Percentiles rank a stretch among this genome's conserved stretches.
These are phyloP conservation scores for Cydia amplana DNA, from an alignment of 1,140 invertebrate genomes.

Conservation along the genomic window DNA sequence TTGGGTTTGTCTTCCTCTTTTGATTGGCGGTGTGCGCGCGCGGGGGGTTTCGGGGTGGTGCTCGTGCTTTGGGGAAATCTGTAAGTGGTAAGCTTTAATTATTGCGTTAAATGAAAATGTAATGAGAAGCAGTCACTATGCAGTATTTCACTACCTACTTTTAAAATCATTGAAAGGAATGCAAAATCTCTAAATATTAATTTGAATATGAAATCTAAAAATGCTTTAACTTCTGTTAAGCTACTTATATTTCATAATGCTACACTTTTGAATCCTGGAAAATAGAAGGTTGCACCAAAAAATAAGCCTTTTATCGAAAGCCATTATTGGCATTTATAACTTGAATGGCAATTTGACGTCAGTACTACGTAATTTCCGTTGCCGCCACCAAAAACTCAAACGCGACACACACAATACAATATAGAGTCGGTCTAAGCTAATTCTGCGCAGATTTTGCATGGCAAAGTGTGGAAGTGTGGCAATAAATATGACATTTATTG, in stretches of 20 bases:
- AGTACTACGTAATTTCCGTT: constrained; percentile 2
- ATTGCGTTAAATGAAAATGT: too few relatives aligned
- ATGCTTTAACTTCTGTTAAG: too few relatives aligned
- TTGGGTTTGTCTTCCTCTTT: constrained; percentile 45
- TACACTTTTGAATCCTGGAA: background rate
- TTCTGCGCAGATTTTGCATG: too few relatives aligned
- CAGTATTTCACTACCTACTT: too few relatives aligned
- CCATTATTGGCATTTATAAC: background rate
- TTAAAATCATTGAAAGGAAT: too few relatives aligned
- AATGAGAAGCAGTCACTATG: too few relatives aligned
- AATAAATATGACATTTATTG: too few relatives aligned
- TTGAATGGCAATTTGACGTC: background rate
- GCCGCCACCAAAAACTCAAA: constrained; percentile 16
- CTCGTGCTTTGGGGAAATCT: constrained; percentile 74
- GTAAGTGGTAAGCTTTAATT: too few relatives aligned
- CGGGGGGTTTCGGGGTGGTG: constrained; percentile 69
- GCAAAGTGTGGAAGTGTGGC: too few relatives aligned
- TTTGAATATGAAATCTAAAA: too few relatives aligned
- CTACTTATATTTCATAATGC: background rate
- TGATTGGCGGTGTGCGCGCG: constrained; percentile 47
- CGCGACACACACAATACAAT: background rate
- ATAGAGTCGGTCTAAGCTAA: too few relatives aligned
- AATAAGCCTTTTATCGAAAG: background rate
- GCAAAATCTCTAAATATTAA: too few relatives aligned
- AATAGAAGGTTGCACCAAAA: background rate